Base-by-base conservation (phyloP, 1,140 invertebrate species). In the Leptestheria dahalacensis region DNA sequence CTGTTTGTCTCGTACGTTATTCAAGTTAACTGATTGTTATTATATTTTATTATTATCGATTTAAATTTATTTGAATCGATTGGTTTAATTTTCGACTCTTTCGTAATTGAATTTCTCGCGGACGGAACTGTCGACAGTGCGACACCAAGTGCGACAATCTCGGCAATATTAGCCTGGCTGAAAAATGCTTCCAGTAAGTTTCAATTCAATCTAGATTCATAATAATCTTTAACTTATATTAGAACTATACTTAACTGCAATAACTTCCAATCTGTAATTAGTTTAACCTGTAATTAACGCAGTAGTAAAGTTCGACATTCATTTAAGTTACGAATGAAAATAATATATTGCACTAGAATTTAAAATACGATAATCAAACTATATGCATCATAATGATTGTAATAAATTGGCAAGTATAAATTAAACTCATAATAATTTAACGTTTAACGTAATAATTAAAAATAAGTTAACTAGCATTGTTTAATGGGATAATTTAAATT, bases 181-280 rank as follows among this genome's bases (percentile, higher is more conserved):
- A 56, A 56, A 28, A 10, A 18, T 60, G 58, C 29, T 60, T 60
- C 49, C 48, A 52, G 48, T 52, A 53, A 48, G 46, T 21, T 28
- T 56, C 33, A 15, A 15, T 41, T 41, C n/a, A n/a, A n/a, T n/a
- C n/a, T n/a, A n/a, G n/a, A n/a, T n/a, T n/a, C n/a, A n/a, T n/a
- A n/a, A n/a, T n/a, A n/a, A n/a, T n/a, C n/a, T n/a, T n/a, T n/a
- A n/a, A n/a, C n/a, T n/a, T n/a, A n/a, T n/a, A n/a, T n/a, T n/a
- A n/a, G n/a, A n/a, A n/a, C n/a, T n/a, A n/a, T n/a, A n/a, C n/a
- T n/a, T n/a, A n/a, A n/a, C n/a, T n/a, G n/a, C n/a, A n/a, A n/a
- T 41, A 9, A 41, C 6, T 41, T 41, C 6, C 15, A 41, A 15
- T 41, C 15, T 41, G 15, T 41, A 41, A 41, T 15, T 41, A 15